phyloP scores from a whole-genome alignment of 2,888 invertebrate genomes.

The Junonia oenone region DNA sequence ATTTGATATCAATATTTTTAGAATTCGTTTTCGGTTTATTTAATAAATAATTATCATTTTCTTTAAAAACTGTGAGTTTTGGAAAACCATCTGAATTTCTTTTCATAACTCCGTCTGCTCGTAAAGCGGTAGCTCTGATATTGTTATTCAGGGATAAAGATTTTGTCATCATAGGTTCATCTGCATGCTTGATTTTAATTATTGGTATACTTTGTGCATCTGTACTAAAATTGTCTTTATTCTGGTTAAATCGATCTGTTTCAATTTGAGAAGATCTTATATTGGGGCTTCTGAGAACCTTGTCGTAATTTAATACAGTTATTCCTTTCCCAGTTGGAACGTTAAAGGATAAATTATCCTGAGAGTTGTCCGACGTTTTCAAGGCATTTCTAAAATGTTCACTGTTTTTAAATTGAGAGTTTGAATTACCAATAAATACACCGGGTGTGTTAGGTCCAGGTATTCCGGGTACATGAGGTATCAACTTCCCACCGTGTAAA shows the following conservation, averaged over 20 bases:
- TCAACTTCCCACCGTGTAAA: constrained; percentile 85
- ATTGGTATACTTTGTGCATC: constrained; percentile 53
- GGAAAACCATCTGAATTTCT: constrained; percentile 55
- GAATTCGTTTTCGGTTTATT: constrained; percentile 46
- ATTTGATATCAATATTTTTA: constrained; percentile 46
- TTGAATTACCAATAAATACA: constrained; percentile 51
- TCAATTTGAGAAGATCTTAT: constrained; percentile 39
- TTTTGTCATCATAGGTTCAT: constrained; percentile 48
- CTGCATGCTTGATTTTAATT: constrained; percentile 63
- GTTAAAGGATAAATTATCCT: constrained; percentile 38
- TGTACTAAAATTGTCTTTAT: constrained; percentile 40
- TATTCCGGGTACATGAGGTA: constrained; percentile 92
- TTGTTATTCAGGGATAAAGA: constrained; percentile 42
- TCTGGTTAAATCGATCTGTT: constrained; percentile 44
- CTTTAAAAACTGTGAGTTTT: constrained; percentile 56
- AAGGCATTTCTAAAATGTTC: constrained; percentile 42
- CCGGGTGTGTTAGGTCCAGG: constrained; percentile 87
- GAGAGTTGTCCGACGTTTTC: constrained; percentile 43
- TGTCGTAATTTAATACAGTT: constrained; percentile 47
- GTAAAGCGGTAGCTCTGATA: constrained; percentile 39
- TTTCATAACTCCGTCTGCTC: constrained; percentile 54
- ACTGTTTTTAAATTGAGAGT: constrained; percentile 42
- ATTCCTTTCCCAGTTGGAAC: constrained; percentile 39
- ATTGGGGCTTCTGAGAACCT: constrained; percentile 44
- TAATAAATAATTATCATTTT: constrained; percentile 44